Evolutionary conservation across 2,797 vertebrate species (phyloP), one percentile per base, ranked within the genome.

Genomic region (Streptopelia turtur): DNA sequence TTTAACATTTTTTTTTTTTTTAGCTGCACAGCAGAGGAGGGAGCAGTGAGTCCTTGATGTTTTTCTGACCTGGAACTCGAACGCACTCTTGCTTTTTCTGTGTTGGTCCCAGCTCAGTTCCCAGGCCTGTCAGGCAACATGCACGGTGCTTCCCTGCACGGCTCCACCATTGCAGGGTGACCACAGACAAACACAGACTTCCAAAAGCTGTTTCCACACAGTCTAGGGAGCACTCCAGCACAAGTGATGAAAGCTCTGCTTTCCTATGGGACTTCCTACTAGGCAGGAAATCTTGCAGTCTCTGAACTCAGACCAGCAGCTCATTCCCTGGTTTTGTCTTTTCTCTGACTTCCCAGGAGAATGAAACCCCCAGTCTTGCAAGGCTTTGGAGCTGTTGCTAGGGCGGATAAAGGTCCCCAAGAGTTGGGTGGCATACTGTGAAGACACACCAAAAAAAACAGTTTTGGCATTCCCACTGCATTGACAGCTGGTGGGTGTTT

Each of bases 81-180:
- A n/a, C 27, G 37, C 15, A 35, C 11, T 52, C 27, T 65, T 47
- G 11, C 7, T 57, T 3, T 75, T 82, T 57, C 59, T 2, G 0
- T 16, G 6, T 24, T 1, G 2, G 31, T 16, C 17, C 14, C 18
- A 33, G 37, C 24, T 78, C 14, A 24, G 28, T 28, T 6, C 5
- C 17, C 31, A 31, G 33, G 16, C 15, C 23, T 31, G 22, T 41
- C 47, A 64, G n/a, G 59, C 17, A 64, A 5, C 3, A 1, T 7
- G 25, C 16, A 11, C 0, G 0, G 3, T 3, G 17, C 30, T 71
- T 27, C 12, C 14, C 37, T 49, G 39, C 18, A 16, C 16, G 30
- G 5, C 20, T 84, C 22, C 25, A 22, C 14, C 10, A 10, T 28
- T 22, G 20, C 3, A 3, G 49, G 24, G 22, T 33, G 68, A 28